phyloP scores from a whole-genome alignment of 2,888 invertebrate genomes.

The Actias luna region DNA sequence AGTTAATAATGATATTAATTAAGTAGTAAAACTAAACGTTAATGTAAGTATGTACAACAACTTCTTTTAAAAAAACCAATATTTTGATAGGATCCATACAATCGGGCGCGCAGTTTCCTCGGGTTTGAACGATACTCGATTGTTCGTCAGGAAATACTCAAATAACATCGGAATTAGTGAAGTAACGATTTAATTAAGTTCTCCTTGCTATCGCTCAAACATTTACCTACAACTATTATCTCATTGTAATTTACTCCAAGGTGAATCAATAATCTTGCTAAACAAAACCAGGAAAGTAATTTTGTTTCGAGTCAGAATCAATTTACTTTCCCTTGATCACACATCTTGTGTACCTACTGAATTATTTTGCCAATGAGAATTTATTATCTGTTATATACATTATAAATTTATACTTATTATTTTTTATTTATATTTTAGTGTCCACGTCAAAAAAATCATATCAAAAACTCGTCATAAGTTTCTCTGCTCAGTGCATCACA shows the following conservation, averaged over 20 bases:
- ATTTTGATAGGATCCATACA: not conserved
- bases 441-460: no score
- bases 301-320: not conserved
- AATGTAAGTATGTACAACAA: not conserved
- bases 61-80: no score
- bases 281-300: not conserved
- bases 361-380: not conserved
- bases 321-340: not conserved
- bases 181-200: not conserved
- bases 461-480: no score
- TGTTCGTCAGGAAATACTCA: not conserved
- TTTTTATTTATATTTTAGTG: not conserved
- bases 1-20: not conserved
- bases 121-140: not conserved
- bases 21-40: not conserved
- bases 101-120: not conserved
- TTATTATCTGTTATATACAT: not conserved
- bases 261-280: not conserved
- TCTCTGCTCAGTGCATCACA: no score
- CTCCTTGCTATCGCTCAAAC: not conserved
- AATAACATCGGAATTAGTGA: not conserved
- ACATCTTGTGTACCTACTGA: not conserved
- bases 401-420: not conserved
- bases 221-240: not conserved
- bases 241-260: not conserved